These are phyloP conservation scores for Linnaemya tessellans DNA, from an alignment of 2,888 invertebrate species.

Conservation along the genomic window DNA sequence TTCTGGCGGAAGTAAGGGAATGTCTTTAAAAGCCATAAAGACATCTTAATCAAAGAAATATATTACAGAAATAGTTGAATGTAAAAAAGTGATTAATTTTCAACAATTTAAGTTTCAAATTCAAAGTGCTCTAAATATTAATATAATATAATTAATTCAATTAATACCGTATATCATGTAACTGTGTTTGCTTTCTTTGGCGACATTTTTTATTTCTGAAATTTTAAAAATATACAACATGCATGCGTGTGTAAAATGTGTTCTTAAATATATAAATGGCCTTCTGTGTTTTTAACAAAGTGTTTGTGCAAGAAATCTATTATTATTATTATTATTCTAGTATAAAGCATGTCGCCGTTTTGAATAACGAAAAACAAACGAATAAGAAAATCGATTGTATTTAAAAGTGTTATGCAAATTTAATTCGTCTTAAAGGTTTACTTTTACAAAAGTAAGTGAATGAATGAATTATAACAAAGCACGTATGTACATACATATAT, in stretches of 20 bases:
- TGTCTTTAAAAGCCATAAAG: slow-evolving; percentile 23
- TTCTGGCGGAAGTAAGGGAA: slow-evolving; percentile 24
- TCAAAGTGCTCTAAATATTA: not conserved
- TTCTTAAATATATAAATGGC: not conserved
- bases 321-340: slow-evolving; percentile 13
- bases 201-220: not conserved
- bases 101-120: not conserved
- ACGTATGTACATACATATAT: not conserved
- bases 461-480: slow-evolving; percentile 31
- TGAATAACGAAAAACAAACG: slow-evolving; percentile 4
- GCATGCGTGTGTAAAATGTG: not conserved
- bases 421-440: not conserved
- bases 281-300: slow-evolving; percentile 4
- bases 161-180: slow-evolving; percentile 8
- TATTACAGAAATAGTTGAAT: not conserved
- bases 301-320: slow-evolving; percentile 20
- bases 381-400: slow-evolving; percentile 54
- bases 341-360: slow-evolving; percentile 26
- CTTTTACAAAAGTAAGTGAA: not conserved
- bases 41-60: slow-evolving; percentile 1
- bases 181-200: not conserved
- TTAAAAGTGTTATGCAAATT: slow-evolving; percentile 59
- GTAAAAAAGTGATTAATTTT: not conserved
- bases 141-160: slow-evolving; percentile 30
- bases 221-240: not conserved